Evolutionary conservation across 2,888 invertebrate genomes (phyloP).

Genomic region (Rhamnusium bicolor): DNA sequence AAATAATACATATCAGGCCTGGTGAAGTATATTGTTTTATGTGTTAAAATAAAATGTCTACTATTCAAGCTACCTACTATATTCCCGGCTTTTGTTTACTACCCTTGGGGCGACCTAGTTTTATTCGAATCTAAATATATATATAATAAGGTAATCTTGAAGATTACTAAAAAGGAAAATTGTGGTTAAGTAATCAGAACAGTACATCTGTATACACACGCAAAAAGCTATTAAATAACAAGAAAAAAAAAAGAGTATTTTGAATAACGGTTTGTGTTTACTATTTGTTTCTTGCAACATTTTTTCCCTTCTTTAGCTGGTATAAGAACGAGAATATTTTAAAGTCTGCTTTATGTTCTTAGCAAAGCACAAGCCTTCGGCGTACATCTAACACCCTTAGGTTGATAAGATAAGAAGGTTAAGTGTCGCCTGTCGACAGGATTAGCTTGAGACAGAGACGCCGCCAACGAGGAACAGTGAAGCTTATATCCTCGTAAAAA

Average conservation of each 20-base stretch:
- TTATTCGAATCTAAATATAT: conserved; percentile 6
- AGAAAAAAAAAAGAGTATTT: conserved; percentile 4
- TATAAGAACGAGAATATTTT: conserved; percentile 5
- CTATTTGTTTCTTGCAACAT: not conserved
- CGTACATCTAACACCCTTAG: conserved; percentile 41
- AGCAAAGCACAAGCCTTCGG: conserved; percentile 25
- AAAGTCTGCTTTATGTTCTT: conserved; percentile 37
- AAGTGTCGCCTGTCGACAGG: conserved; percentile 40
- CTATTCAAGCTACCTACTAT: conserved; percentile 1
- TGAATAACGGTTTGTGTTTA: conserved; percentile 3
- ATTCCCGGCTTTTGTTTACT: not conserved
- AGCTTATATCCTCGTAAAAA: conserved; percentile 6
- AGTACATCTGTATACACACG: not conserved
- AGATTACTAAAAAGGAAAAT: not conserved
- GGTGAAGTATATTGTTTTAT: not conserved
- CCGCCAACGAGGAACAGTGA: conserved; percentile 24
- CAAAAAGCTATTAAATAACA: conserved; percentile 9
- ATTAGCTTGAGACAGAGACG: conserved; percentile 35
- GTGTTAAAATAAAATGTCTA: not conserved
- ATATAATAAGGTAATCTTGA: not conserved
- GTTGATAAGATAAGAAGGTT: conserved; percentile 45
- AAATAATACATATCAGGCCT: not conserved
- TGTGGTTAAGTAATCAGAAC: not conserved
- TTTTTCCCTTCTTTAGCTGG: not conserved
- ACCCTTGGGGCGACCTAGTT: not conserved